Base-by-base conservation (phyloP, 2,797 vertebrate genomes). In the Onychomys leucogaster region DNA sequence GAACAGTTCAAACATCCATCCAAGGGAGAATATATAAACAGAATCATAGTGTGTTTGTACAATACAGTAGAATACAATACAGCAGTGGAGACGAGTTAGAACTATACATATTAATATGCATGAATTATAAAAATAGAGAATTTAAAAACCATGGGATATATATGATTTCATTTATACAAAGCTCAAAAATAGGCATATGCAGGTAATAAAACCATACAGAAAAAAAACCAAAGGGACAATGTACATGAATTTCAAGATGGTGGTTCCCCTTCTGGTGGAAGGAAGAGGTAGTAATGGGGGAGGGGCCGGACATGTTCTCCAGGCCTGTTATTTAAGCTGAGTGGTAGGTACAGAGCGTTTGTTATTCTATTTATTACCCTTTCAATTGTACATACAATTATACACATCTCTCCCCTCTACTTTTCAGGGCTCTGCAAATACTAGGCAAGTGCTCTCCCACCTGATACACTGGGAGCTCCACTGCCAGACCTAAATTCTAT, bases 71-170 rank as follows among this genome's bases (percentile, higher is more conserved):
- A 93, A 59, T 59, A 82, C 29, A 34, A 77, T 37, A 63, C 19
- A 90, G 77, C 23, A 75, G 49, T 71, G 78, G 63, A 94, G 43
- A 92, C 4, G 21, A 93, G 37, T 55, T 80, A 11, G 14, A 82
- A 78, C 19, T 67, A 55, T 59, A 73, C 4, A 46, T 19, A 75
- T 49, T 67, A 55, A 61, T 61, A 67, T 41, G 21, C 73, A 46
- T 19, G 14, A 61, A 67, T 83, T 52, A 78, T 85, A 93, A 75
- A 94, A 65, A 95, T 84, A 67, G 7, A 37, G 8, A 91, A 49
- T 67, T 88, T 77, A 43, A 85, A 93, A 86, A 73, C 52, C n/a
- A 78, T 7, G 16, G 27, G 46, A 57, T 46, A 55, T 37, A 80
- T 73, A 73, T 57, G 49, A 77, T 55, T 82, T 41, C 37, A 89